Conservation (phyloP, 2,888 invertebrate species). For the Vanessa cardui region DNA sequence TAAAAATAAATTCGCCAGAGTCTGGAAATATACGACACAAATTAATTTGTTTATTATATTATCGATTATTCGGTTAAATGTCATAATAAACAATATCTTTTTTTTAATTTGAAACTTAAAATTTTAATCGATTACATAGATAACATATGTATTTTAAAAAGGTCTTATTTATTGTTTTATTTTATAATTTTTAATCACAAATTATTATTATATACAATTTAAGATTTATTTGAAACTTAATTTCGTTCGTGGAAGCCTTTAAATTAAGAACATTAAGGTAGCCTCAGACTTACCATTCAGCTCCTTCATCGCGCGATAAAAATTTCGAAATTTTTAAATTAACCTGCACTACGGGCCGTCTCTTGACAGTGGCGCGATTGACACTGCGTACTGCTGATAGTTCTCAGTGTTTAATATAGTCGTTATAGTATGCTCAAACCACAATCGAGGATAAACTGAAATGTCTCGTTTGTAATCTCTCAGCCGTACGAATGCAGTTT, state of each 20-base stretch:
- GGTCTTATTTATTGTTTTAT: too few relatives aligned
- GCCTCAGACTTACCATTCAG: slow-evolving; percentile 35
- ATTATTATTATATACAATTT: too few relatives aligned
- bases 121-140: too few relatives aligned
- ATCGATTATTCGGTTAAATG: too few relatives aligned
- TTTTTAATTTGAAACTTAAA: too few relatives aligned
- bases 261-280: slow-evolving; percentile 20
- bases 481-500: neutral
- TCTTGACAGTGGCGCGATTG: slow-evolving; percentile 42
- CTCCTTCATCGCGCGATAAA: slow-evolving; percentile 34
- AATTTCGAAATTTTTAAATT: slow-evolving; percentile 24
- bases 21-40: too few relatives aligned
- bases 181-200: too few relatives aligned
- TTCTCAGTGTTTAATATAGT: slow-evolving; percentile 43
- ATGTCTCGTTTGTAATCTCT: slow-evolving; percentile 26
- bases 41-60: too few relatives aligned
- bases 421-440: slow-evolving; percentile 33
- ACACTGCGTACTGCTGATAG: slow-evolving; percentile 43
- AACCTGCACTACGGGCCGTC: slow-evolving; percentile 32
- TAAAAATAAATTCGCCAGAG: too few relatives aligned
- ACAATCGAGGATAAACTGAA: slow-evolving; percentile 41
- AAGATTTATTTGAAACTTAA: neutral
- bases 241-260: neutral
- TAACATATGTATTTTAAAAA: too few relatives aligned
- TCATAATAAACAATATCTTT: too few relatives aligned